Evolutionary conservation across 2,113 vertebrate genomes (phyloP).

Genomic region (Ceyx melanurus): DNA sequence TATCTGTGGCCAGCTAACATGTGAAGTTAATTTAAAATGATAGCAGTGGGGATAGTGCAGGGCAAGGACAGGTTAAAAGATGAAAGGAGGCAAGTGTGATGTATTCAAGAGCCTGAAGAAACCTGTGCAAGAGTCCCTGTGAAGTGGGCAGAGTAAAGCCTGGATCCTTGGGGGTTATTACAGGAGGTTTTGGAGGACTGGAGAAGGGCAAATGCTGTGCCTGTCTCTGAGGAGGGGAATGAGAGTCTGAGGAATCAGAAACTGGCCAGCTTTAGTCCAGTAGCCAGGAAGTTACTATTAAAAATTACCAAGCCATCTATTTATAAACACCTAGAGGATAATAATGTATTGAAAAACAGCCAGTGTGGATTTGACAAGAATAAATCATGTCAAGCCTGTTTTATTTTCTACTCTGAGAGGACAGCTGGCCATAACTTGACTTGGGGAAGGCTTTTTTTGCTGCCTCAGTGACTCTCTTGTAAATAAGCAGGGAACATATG

Average conservation of each 20-base stretch:
- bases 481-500: not conserved
- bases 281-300: not conserved
- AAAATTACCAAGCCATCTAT: not conserved
- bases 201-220: not conserved
- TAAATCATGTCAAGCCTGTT: not conserved
- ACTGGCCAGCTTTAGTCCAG: not conserved
- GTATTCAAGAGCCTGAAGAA: not conserved
- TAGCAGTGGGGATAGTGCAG: not conserved
- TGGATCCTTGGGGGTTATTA: not conserved
- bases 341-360: not conserved
- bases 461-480: not conserved
- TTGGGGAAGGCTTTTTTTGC: not conserved
- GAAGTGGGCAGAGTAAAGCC: not conserved
- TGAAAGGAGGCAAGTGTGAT: not conserved
- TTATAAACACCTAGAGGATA: not conserved
- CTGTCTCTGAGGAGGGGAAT: not conserved
- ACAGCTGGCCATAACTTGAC: fast-evolving
- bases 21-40: not conserved
- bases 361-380: not conserved
- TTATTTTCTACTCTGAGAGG: not conserved
- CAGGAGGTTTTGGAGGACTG: not conserved
- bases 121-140: not conserved
- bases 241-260: not conserved
- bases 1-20: not conserved
- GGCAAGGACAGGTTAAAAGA: not conserved